A percentile compares a stretch with the other conserved stretches of the same genome.
Conservation (phyloP, 2,797 vertebrate genomes). For the Paguma larvata region DNA sequence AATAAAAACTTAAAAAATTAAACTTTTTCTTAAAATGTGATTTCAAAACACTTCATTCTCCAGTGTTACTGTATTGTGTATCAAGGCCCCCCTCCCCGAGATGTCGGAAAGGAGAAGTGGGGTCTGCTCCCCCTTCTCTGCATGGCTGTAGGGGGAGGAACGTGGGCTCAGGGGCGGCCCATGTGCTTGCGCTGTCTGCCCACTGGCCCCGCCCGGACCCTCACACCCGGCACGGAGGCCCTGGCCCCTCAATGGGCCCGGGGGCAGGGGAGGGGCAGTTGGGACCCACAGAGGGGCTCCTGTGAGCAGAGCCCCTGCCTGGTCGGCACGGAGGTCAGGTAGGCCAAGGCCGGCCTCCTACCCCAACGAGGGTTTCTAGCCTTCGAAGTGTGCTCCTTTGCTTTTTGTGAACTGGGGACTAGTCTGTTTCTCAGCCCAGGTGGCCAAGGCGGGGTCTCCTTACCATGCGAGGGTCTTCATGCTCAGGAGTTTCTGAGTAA, state of each 20-base stretch:
- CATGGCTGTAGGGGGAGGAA: not conserved
- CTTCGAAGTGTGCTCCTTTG: rapidly evolving
- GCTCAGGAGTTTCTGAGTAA: not conserved
- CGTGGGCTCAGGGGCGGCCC: not conserved
- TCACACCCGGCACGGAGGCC: not conserved
- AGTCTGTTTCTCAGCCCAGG: not conserved
- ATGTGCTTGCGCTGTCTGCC: rapidly evolving
- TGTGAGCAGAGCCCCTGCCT: not conserved
- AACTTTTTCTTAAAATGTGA: not conserved
- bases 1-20: not conserved
- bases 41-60: not conserved
- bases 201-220: not conserved
- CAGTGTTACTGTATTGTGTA: not conserved
- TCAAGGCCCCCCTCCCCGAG: not conserved
- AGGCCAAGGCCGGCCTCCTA: not conserved
- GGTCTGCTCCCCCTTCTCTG: not conserved
- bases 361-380: rapidly evolving
- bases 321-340: too few species aligned
- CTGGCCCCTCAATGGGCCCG: rapidly evolving
- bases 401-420: not conserved
- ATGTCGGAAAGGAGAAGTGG: not conserved
- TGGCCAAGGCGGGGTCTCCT: not conserved
- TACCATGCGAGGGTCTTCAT: not conserved
- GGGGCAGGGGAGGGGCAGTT: too few species aligned
- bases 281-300: not conserved